Evolutionary conservation across 1,140 invertebrate genomes (phyloP).

Genomic region (Amphibalanus amphitrite): DNA sequence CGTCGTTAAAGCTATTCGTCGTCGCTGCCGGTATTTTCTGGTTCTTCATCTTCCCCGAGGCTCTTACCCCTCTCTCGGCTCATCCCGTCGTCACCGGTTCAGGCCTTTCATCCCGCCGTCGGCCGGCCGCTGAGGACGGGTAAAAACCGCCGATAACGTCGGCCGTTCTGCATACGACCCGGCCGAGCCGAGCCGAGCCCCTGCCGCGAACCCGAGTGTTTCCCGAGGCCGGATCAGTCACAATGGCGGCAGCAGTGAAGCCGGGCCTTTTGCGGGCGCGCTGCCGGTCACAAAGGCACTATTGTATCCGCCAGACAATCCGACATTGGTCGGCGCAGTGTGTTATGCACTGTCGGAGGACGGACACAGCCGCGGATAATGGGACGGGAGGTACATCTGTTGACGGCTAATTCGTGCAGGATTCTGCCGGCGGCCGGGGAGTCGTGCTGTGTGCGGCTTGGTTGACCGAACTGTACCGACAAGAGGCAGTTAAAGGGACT

Average conservation of each 20-base stretch:
- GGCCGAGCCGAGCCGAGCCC: too few relatives aligned
- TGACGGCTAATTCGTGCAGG: neutral
- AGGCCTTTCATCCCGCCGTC: too few relatives aligned
- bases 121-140: too few relatives aligned
- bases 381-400: neutral
- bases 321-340: neutral
- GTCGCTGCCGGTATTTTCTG: too few relatives aligned
- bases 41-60: too few relatives aligned
- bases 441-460: neutral
- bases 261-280: conserved; percentile 2
- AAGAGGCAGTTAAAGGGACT: too few relatives aligned
- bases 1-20: too few relatives aligned
- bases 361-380: neutral
- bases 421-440: neutral
- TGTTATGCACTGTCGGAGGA: neutral
- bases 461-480: too few relatives aligned
- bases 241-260: neutral
- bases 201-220: neutral
- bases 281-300: neutral
- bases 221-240: neutral
- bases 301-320: conserved; percentile 4
- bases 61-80: too few relatives aligned
- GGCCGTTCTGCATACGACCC: too few relatives aligned
- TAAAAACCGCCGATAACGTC: too few relatives aligned
- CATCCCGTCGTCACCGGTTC: too few relatives aligned